A percentile compares a stretch with the other conserved stretches of the same genome.
Conservation (phyloP, 1,140 invertebrate genomes). For the Zophobas morio region DNA sequence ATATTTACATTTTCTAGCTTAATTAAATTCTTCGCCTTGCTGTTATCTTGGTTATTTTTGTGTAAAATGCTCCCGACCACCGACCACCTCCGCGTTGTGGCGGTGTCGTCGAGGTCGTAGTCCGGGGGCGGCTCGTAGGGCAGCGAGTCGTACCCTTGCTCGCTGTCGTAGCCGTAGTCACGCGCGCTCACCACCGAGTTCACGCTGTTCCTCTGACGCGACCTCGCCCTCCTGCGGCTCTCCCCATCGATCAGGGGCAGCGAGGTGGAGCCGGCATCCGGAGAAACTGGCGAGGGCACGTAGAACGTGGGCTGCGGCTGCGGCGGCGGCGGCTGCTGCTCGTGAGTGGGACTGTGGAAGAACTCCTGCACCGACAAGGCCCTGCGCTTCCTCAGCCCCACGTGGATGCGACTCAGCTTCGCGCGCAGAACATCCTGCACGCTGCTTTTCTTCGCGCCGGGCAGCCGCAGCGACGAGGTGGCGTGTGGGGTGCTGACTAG, state of each 20-base stretch:
- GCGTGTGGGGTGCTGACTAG: slow-evolving; percentile 64
- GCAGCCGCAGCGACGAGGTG: slow-evolving; percentile 72
- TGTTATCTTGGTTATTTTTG: slow-evolving; percentile 45
- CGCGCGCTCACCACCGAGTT: slow-evolving; percentile 53
- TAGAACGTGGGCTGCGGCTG: slow-evolving; percentile 75
- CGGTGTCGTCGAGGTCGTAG: slow-evolving; percentile 61
- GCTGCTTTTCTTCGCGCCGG: slow-evolving; percentile 71
- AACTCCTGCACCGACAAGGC: slow-evolving; percentile 79
- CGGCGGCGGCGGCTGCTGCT: slow-evolving; percentile 52
- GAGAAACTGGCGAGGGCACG: slow-evolving; percentile 71
- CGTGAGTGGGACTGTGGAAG: slow-evolving; percentile 69
- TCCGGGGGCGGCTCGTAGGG: slow-evolving; percentile 66
- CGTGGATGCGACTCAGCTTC: slow-evolving; percentile 76
- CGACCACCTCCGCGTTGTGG: slow-evolving; percentile 62
- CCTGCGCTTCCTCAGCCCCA: slow-evolving; percentile 75
- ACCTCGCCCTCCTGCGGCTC: slow-evolving; percentile 55
- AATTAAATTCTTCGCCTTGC: slow-evolving; percentile 51
- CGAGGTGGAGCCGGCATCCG: slow-evolving; percentile 51
- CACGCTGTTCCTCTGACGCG: slow-evolving; percentile 54
- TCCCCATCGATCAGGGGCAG: slow-evolving; percentile 53
- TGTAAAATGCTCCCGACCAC: slow-evolving; percentile 59
- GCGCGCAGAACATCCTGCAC: slow-evolving; percentile 77
- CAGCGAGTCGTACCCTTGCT: slow-evolving; percentile 59
- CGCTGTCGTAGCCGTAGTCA: slow-evolving; percentile 61
- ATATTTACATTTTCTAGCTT: slow-evolving; percentile 59